Evolutionary conservation across 2,113 vertebrate genomes (phyloP), one percentile per base, ranked within the genome.

Genomic region (Peucedramus taeniatus): DNA sequence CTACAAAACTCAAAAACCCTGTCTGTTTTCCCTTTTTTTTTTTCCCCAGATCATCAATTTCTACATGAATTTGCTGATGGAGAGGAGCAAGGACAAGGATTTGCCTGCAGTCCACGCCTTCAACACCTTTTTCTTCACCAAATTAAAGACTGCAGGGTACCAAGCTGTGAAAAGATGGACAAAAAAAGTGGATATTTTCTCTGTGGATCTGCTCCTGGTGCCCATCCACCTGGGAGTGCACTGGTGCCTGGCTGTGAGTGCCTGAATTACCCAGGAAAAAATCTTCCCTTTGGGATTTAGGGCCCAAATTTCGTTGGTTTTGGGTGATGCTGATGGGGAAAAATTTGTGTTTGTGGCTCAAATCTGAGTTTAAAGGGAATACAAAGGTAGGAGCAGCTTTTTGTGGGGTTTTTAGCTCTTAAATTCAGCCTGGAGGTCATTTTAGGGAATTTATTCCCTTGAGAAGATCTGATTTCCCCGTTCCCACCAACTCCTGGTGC

Each of bases 161-260:
- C 83, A 66, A 27, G 71, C 83, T 4, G 83, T 86, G 35, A 86
- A 86, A 22, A 76, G 83, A 3, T 86, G 83, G 83, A 86, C 83
- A 2, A 86, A 86, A 12, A 86, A 76, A 50, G 83, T 86, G 16
- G 83, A 86, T 50, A 86, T 86, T 31, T 86, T 86, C 83, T 76
- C 71, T 0, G 71, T 86, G 44, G 83, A 86, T 50, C 61, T 86
- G 31, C 83, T 86, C 1, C 61, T 86, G 35, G 83, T 86, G 26
- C 83, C 83, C 31, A 86, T 86, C 71, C 83, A 86, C 61, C 61
- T 76, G 31, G 83, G 83, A 7, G 83, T 86, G 31, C 83, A 86
- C 71, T 86, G 83, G 83, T 86, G 83, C 71, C 53, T 86, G 71
- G 83, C 83, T 16, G 83, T 86, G 71, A 85, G 83, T 85, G 30